These are phyloP conservation scores for Falcaria lacertinaria DNA, from an alignment of 2,888 invertebrate genomes.

Conservation along the genomic window DNA sequence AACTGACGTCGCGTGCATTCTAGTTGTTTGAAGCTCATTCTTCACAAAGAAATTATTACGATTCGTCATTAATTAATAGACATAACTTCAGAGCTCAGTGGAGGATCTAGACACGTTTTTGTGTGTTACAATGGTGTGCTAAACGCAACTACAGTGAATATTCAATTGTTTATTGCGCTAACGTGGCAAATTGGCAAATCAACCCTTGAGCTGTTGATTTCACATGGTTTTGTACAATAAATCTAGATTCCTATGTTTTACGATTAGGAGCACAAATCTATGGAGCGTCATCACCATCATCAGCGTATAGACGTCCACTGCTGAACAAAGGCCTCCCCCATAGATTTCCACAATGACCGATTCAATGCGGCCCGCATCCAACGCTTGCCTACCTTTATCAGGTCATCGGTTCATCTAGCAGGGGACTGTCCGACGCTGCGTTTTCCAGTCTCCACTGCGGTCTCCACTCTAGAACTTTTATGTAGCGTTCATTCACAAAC, in stretches of 20 bases:
- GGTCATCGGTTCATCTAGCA: too few species aligned
- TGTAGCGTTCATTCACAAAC: too few species aligned
- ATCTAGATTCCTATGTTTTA: constrained; percentile 14
- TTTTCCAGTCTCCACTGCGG: too few species aligned
- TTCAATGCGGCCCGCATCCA: too few species aligned
- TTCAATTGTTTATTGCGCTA: constrained; percentile 40
- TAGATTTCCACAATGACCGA: too few species aligned
- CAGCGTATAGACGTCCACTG: too few species aligned
- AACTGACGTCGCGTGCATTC: neutral
- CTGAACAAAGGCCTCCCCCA: too few species aligned
- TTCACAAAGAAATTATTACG: neutral
- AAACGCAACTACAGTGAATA: constrained; percentile 51
- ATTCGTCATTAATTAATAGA: neutral
- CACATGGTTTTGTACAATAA: constrained; percentile 41
- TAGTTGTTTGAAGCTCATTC: neutral
- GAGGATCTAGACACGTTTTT: constrained; percentile 43
- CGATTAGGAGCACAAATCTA: constrained; percentile 11
- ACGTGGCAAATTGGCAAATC: constrained; percentile 50
- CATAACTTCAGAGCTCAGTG: constrained; percentile 11
- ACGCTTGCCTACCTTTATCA: too few species aligned
- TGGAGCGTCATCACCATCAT: constrained; percentile 1
- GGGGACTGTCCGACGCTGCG: too few species aligned
- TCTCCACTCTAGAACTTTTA: too few species aligned
- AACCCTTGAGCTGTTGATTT: constrained; percentile 30
- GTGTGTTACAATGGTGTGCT: constrained; percentile 35